These are phyloP conservation scores for Platysteira castanea DNA, from an alignment of 2,113 vertebrate species.

Conservation along the genomic window DNA sequence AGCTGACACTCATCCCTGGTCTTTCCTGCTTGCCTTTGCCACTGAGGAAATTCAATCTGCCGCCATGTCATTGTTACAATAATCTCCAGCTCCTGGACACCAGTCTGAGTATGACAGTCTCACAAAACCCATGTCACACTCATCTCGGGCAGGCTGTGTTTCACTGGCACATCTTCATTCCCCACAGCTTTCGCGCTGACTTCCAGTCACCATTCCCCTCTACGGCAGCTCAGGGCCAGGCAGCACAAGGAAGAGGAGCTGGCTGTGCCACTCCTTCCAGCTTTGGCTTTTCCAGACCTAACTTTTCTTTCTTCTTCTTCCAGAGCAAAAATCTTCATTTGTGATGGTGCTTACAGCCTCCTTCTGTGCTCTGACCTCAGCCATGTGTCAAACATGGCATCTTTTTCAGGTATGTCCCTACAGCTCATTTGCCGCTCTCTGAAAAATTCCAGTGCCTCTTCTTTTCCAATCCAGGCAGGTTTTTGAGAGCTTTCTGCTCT, in stretches of 20 bases:
- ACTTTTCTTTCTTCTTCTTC: not conserved
- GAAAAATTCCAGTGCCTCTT: not conserved
- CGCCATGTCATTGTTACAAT: not conserved
- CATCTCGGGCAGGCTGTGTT: not conserved
- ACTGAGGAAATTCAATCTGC: not conserved
- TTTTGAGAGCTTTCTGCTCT: not conserved
- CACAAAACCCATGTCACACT: not conserved
- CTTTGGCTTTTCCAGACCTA: not conserved
- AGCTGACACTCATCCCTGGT: not conserved
- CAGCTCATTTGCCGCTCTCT: fast-evolving
- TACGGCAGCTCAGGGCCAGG: not conserved
- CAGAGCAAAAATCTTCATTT: not conserved
- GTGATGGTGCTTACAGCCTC: not conserved
- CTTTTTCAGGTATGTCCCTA: not conserved
- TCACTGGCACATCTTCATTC: not conserved
- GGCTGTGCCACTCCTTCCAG: not conserved
- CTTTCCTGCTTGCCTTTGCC: not conserved
- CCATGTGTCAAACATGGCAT: fast-evolving
- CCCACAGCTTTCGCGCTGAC: fast-evolving
- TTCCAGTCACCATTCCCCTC: not conserved
- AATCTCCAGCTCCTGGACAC: constrained; percentile 8
- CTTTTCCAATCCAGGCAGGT: not conserved
- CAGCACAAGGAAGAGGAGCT: not conserved
- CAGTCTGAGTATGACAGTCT: not conserved
- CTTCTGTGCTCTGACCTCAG: not conserved